Percentiles rank a stretch among this genome's conserved stretches.
These are phyloP conservation scores for Drosophila merina DNA, from an alignment of 2,888 invertebrate species.

Conservation along the genomic window DNA sequence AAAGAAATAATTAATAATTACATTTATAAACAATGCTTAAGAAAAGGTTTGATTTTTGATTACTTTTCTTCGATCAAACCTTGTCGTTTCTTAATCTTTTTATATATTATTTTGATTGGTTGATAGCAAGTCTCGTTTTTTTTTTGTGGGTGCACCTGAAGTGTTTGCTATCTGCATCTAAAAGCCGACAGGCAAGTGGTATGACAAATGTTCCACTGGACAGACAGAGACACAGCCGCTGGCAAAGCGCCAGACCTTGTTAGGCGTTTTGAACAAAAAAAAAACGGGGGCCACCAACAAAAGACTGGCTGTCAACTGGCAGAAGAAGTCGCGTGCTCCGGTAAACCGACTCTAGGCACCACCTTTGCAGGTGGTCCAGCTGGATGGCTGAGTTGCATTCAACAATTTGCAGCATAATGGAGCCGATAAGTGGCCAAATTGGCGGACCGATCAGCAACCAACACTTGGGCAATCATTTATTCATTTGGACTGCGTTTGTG, in stretches of 20 bases:
- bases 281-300: constrained; percentile 57
- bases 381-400: constrained; percentile 16
- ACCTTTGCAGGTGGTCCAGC: constrained; percentile 41
- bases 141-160: constrained; percentile 28
- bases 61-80: not conserved
- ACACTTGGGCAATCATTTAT: constrained; percentile 28
- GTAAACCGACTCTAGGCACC: not conserved
- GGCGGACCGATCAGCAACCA: constrained; percentile 14
- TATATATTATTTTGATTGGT: not conserved
- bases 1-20: no score
- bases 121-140: not conserved
- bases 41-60: no score
- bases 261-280: constrained; percentile 50
- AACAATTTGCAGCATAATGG: constrained; percentile 38
- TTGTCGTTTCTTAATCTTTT: not conserved
- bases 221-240: constrained; percentile 22
- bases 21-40: no score
- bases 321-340: constrained; percentile 42
- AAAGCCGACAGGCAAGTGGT: constrained; percentile 21
- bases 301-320: constrained; percentile 46
- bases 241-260: constrained; percentile 66
- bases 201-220: constrained; percentile 62
- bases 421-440: constrained; percentile 27
- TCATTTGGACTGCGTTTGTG: constrained; percentile 18
- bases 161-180: constrained; percentile 47